Percentiles rank a stretch among this genome's conserved stretches.
Conservation (phyloP, 2,113 vertebrate species). For the Thryonomys swinderianus region DNA sequence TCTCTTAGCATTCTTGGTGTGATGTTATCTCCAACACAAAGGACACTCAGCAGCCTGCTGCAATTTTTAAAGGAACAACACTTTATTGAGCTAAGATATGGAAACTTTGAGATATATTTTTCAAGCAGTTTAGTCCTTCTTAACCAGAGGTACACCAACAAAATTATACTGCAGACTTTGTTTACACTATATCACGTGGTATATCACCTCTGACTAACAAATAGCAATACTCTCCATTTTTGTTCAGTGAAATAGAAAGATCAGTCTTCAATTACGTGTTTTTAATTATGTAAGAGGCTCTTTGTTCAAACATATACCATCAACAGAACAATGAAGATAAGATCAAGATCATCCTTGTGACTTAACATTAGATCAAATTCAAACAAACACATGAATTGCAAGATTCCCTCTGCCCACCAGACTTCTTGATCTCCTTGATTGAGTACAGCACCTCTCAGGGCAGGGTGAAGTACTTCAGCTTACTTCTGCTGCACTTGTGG, state of each 20-base stretch:
- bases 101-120: background rate
- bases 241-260: background rate
- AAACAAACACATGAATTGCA: background rate
- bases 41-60: background rate
- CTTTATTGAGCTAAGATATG: background rate
- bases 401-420: background rate
- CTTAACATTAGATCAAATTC: background rate
- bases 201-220: background rate
- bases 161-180: conserved; percentile 3
- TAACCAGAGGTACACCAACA: background rate
- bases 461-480: background rate
- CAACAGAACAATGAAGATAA: background rate
- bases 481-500: background rate
- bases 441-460: background rate
- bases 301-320: background rate
- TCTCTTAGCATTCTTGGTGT: background rate
- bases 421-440: background rate
- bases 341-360: background rate
- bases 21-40: background rate
- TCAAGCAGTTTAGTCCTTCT: background rate
- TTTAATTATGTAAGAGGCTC: background rate
- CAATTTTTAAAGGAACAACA: conserved; percentile 6
- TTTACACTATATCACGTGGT: background rate
- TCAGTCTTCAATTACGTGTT: background rate
- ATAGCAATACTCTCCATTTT: background rate